These are phyloP conservation scores for Anoura caudifer DNA, from an alignment of 2,113 vertebrate genomes.

Conservation along the genomic window DNA sequence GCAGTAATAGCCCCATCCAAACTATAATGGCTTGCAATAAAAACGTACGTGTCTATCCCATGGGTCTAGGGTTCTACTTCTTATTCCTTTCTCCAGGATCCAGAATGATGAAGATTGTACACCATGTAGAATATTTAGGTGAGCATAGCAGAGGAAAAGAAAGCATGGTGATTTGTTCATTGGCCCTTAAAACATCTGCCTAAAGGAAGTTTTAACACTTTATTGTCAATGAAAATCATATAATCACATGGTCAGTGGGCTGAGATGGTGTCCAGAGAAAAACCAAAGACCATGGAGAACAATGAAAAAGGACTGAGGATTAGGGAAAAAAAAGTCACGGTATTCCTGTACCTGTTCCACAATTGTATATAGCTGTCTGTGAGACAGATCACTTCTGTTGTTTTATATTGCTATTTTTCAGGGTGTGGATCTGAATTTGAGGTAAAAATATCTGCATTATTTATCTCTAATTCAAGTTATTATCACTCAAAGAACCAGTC, in stretches of 20 bases:
- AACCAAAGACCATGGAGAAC: background rate
- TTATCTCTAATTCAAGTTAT: background rate
- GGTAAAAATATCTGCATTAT: background rate
- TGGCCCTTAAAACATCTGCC: background rate
- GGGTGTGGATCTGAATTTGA: background rate
- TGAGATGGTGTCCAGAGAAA: background rate
- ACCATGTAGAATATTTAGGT: background rate
- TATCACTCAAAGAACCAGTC: background rate
- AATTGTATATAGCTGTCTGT: background rate
- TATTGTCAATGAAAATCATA: background rate
- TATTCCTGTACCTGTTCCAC: background rate
- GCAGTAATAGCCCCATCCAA: background rate
- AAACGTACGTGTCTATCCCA: background rate
- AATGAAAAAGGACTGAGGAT: background rate
- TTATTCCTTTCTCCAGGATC: background rate
- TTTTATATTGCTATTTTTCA: background rate
- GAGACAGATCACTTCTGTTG: no score
- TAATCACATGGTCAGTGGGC: background rate
- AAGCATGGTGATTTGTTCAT: background rate
- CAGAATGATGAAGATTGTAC: background rate
- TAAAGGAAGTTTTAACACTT: background rate
- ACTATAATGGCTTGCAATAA: background rate
- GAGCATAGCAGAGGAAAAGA: background rate
- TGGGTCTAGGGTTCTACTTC: background rate
- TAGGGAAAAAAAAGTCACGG: background rate